Evolutionary conservation across 2,888 invertebrate genomes (phyloP).

Genomic region (Cremastinae sp.): DNA sequence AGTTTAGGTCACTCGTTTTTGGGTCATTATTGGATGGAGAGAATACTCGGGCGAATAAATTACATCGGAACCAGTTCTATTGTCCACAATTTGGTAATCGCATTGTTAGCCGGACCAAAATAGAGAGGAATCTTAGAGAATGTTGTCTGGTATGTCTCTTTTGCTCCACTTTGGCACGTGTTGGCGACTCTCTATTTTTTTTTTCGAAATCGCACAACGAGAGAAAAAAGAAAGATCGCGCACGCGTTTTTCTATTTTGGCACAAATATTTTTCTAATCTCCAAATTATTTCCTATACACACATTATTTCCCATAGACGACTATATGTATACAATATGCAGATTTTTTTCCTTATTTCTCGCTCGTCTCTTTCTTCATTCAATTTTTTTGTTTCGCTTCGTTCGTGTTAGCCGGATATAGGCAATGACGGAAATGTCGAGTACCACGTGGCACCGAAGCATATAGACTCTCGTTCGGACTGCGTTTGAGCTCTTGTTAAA

Average conservation of each 20-base stretch:
- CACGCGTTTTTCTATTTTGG: slow-evolving; percentile 24
- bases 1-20: slow-evolving; percentile 6
- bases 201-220: slow-evolving; percentile 40
- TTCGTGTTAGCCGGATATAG: slow-evolving; percentile 27
- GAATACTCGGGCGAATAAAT: slow-evolving; percentile 28
- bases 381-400: slow-evolving; percentile 14
- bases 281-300: slow-evolving; percentile 35
- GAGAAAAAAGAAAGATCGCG: slow-evolving; percentile 19
- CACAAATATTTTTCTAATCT: slow-evolving; percentile 43
- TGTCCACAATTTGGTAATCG: slow-evolving; percentile 36
- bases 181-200: slow-evolving; percentile 10
- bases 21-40: slow-evolving; percentile 12
- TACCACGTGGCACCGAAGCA: slow-evolving; percentile 47
- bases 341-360: neutral
- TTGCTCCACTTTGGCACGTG: slow-evolving; percentile 56
- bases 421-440: slow-evolving; percentile 50
- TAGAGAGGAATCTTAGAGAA: slow-evolving; percentile 41
- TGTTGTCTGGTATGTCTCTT: slow-evolving; percentile 34
- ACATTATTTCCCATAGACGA: slow-evolving; percentile 20
- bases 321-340: neutral
- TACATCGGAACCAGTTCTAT: slow-evolving; percentile 35
- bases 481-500: neutral
- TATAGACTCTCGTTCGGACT: slow-evolving; percentile 14
- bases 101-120: slow-evolving; percentile 38
- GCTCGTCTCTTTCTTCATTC: neutral